A percentile compares a stretch with the other conserved stretches of the same genome.
phyloP scores from a whole-genome alignment of 2,113 vertebrate genomes.

The Oncorhynchus tshawytscha region DNA sequence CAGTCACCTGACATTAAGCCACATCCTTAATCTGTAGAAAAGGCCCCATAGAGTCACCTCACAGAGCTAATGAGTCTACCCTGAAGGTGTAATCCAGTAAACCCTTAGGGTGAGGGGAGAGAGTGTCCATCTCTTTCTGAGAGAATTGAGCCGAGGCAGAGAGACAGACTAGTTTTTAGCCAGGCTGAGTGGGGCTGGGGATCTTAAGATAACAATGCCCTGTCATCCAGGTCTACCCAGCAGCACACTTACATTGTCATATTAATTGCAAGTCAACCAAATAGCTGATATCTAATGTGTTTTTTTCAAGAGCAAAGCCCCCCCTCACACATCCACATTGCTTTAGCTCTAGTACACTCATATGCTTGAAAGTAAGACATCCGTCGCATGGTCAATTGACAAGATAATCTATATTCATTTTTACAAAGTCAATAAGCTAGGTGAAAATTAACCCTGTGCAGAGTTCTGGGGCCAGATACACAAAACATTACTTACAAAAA shows the following conservation, averaged over 20 bases:
- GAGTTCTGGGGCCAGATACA: conserved; percentile 4
- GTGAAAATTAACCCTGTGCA: conserved; percentile 21
- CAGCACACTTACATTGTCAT: background rate
- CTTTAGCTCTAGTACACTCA: background rate
- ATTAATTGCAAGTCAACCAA: background rate
- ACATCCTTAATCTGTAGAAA: background rate
- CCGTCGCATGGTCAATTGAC: too few relatives aligned
- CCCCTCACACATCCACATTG: background rate
- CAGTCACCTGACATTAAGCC: background rate
- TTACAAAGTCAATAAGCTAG: background rate
- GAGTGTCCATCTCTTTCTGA: background rate
- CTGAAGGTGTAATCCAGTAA: conserved; percentile 2
- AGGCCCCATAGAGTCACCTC: background rate
- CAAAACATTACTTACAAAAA: too few relatives aligned
- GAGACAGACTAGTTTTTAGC: background rate
- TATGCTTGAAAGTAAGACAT: background rate
- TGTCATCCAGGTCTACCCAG: background rate
- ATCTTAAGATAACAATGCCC: background rate
- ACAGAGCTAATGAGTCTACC: background rate
- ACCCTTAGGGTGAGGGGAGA: too few relatives aligned
- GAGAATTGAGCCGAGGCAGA: background rate
- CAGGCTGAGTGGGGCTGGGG: background rate
- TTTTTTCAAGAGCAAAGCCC: background rate
- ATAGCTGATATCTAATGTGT: background rate
- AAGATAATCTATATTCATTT: too few relatives aligned